Evolutionary conservation across 2,797 vertebrate genomes (phyloP).

Genomic region (Pachyuromys duprasi): DNA sequence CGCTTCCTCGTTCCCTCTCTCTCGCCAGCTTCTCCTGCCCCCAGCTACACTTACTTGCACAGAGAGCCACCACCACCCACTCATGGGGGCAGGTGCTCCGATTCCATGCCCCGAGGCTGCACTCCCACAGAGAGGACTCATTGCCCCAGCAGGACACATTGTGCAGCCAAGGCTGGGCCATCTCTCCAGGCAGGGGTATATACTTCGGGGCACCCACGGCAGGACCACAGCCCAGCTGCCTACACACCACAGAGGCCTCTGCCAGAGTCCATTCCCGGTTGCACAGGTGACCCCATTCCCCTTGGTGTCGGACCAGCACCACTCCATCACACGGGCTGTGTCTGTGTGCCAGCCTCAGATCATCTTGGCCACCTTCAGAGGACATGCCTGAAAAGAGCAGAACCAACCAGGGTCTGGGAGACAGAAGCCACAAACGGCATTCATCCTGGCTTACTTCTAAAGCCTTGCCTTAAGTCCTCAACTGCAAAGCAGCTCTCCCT

Average conservation of each 20-base stretch:
- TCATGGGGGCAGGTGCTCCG: not conserved
- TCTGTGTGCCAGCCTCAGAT: constrained; percentile 55
- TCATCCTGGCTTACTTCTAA: not conserved
- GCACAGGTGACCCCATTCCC: constrained; percentile 94
- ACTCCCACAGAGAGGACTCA: constrained; percentile 41
- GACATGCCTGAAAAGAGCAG: not conserved
- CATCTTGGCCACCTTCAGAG: not conserved
- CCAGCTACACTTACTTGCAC: constrained; percentile 16
- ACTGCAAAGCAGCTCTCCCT: not conserved
- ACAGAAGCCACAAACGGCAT: fast-evolving
- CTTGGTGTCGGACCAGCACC: constrained; percentile 91
- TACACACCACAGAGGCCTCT: constrained; percentile 93
- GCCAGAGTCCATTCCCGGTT: constrained; percentile 93
- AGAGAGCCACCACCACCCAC: constrained; percentile 60
- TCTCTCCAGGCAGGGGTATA: constrained; percentile 17
- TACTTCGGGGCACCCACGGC: constrained; percentile 84
- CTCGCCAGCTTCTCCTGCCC: not conserved
- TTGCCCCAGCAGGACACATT: constrained; percentile 59
- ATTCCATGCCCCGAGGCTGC: constrained; percentile 57
- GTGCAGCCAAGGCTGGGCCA: not conserved
- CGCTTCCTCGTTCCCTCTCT: not conserved
- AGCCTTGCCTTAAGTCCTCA: not conserved
- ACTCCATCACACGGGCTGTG: constrained; percentile 91
- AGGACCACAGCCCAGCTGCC: constrained; percentile 91
- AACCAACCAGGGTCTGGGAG: not conserved